These are phyloP conservation scores for Bothrops jararaca DNA, from an alignment of 2,113 vertebrate genomes.

Conservation along the genomic window DNA sequence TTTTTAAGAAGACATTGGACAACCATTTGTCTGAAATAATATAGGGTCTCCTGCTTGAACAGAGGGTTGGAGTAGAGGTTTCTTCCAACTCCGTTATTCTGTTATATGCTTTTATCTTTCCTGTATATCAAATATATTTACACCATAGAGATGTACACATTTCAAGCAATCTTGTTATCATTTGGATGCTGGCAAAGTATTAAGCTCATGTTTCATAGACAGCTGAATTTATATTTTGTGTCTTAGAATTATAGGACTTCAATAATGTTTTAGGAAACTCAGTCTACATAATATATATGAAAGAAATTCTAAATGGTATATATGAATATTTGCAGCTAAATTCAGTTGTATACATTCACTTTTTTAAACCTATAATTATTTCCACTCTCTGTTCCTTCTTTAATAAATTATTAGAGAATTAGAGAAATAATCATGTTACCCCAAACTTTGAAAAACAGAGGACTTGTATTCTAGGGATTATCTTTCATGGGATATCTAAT, in stretches of 20 bases:
- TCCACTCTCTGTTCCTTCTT: not conserved
- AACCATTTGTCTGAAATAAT: too few species aligned
- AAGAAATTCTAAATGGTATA: not conserved
- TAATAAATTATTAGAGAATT: not conserved
- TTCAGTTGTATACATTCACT: not conserved
- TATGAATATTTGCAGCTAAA: not conserved
- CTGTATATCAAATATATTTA: conserved; percentile 30
- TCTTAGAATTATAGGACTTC: not conserved
- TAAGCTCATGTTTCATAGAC: not conserved
- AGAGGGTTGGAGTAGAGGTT: too few species aligned
- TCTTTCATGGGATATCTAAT: not conserved
- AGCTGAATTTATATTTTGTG: not conserved
- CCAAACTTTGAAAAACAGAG: not conserved
- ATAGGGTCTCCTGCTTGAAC: too few species aligned
- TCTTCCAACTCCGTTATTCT: too few species aligned
- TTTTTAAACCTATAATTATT: not conserved
- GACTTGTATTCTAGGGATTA: not conserved
- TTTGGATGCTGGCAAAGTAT: conserved; percentile 12
- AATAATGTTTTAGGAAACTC: not conserved
- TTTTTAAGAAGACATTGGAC: too few species aligned
- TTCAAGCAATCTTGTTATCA: conserved; percentile 31
- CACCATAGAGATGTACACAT: conserved; percentile 31
- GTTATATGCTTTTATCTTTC: conserved; percentile 27
- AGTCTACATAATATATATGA: not conserved
- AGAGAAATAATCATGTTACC: not conserved